Evolutionary conservation across 2,113 vertebrate species (phyloP).

Genomic region (Bambusicola thoracicus): DNA sequence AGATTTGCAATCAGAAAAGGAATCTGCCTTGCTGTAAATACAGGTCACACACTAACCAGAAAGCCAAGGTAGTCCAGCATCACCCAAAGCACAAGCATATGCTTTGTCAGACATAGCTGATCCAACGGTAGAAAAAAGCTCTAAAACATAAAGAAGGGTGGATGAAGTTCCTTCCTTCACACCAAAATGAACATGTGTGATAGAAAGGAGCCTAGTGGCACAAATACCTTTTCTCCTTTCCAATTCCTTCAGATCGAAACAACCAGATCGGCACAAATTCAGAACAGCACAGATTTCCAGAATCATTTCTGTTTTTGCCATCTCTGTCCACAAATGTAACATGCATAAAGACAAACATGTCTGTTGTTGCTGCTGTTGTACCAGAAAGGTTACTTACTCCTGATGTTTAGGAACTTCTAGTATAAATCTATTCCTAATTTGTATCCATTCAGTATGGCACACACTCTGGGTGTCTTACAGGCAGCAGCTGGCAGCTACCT

Average conservation of each 20-base stretch:
- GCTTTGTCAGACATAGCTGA: background rate
- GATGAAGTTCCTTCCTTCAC: background rate
- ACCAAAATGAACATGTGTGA: background rate
- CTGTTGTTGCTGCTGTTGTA: background rate
- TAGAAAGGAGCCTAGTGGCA: background rate
- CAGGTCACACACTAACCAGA: background rate
- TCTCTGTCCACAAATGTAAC: background rate
- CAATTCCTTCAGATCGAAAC: background rate
- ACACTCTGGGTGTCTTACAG: background rate
- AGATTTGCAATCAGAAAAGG: background rate
- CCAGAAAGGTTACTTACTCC: background rate
- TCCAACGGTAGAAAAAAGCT: background rate
- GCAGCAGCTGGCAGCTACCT: rapidly evolving
- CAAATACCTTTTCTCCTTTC: background rate
- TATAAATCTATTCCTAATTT: background rate
- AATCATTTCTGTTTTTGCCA: background rate
- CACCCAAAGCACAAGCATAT: background rate
- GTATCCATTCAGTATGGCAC: background rate
- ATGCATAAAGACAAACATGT: background rate
- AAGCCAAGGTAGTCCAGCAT: background rate
- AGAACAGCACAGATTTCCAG: background rate
- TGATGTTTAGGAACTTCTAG: background rate
- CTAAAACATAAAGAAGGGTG: background rate
- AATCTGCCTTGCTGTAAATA: background rate
- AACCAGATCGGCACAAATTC: background rate